Conservation (phyloP, 2,797 vertebrate species). For the Myotis myotis region DNA sequence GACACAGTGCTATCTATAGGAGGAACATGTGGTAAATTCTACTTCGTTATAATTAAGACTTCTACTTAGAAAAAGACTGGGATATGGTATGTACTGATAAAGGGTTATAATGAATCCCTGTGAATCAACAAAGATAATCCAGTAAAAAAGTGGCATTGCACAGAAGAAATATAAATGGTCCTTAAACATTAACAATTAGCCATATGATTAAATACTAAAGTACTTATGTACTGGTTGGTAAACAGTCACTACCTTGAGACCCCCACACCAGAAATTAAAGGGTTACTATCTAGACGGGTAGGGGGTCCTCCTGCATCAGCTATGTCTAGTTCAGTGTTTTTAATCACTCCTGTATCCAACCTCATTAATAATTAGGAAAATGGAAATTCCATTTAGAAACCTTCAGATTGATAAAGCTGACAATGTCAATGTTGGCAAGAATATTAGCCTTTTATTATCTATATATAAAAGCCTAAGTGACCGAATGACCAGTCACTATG, state of each 20-base stretch:
- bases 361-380: neutral
- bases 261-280: neutral
- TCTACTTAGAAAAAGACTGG: neutral
- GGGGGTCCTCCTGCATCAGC: neutral
- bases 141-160: neutral
- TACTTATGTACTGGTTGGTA: neutral
- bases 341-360: neutral
- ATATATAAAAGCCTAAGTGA: too few relatives aligned
- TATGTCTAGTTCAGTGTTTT: neutral
- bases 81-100: neutral
- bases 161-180: neutral
- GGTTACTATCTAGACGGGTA: neutral
- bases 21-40: neutral
- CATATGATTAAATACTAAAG: neutral
- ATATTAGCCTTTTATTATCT: too few relatives aligned
- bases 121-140: neutral
- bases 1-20: neutral
- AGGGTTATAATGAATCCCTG: neutral
- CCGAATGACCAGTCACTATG: too few relatives aligned
- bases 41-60: neutral
- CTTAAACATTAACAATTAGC: neutral
- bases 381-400: neutral
- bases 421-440: neutral
- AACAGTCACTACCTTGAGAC: neutral
- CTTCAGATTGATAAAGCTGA: neutral